These are phyloP conservation scores for Notamacropus eugenii DNA, from an alignment of 2,797 vertebrate genomes.

Conservation along the genomic window DNA sequence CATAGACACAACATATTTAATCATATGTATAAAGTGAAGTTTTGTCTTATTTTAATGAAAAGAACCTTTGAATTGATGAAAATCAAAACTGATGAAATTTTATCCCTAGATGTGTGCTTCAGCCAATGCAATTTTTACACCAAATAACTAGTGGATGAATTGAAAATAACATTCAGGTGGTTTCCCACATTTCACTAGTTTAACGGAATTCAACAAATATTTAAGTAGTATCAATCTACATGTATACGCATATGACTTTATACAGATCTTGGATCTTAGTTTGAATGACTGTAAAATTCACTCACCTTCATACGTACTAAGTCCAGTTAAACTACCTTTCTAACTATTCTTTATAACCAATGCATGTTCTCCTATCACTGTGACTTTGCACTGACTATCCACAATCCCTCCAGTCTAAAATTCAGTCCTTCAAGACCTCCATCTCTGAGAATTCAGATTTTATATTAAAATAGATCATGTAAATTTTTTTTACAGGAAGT, in stretches of 20 bases:
- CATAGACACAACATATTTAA: not conserved
- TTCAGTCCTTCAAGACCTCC: not conserved
- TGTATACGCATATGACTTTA: not conserved
- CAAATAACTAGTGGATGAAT: not conserved
- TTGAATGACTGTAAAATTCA: not conserved
- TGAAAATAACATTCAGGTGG: not conserved
- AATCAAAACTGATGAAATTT: not conserved
- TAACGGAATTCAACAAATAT: not conserved
- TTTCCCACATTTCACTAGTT: not conserved
- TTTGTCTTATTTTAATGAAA: not conserved
- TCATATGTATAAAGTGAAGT: not conserved
- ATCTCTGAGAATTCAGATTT: not conserved
- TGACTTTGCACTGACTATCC: not conserved
- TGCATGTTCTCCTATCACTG: not conserved
- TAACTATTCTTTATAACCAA: not conserved
- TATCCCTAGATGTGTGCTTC: not conserved
- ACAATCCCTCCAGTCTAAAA: not conserved
- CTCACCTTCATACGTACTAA: not conserved
- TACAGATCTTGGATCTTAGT: not conserved
- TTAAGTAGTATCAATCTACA: not conserved
- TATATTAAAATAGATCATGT: not conserved
- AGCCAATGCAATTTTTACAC: not conserved
- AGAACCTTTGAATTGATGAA: not conserved
- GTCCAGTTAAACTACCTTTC: not conserved
- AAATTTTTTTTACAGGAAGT: not conserved